Base-by-base conservation (phyloP, 1,140 invertebrate species). In the Zaprionus inermis region DNA sequence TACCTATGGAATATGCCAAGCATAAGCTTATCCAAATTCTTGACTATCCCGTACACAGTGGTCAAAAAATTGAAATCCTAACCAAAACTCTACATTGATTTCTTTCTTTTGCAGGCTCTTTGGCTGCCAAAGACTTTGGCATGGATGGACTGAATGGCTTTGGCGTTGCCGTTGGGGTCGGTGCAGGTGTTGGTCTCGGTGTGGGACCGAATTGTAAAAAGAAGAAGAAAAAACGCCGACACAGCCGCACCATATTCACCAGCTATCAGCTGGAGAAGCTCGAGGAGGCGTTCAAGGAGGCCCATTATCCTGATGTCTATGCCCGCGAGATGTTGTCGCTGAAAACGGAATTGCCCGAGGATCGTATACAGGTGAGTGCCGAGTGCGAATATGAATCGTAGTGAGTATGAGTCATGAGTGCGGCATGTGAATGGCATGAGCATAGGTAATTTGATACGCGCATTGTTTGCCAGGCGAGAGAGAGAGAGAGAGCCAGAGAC, bases 221-320 rank as follows among this genome's bases (percentile, higher is more conserved):
- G 94, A 97, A 98, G 93, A 97, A 98, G 94, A 98, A 98, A 93
- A 97, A 97, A 92, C 94, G 97, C 79, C 95, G 97, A 92, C 97
- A 95, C 96, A 97, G 91, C 20, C 80, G 98, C 93, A 99, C 98
- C 79, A 99, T 99, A 93, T 99, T 99, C 94, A 98, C 98, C 52
- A 98, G 97, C 92, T 98, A 98, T 93, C 98, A 99, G 94, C 94
- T 99, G 93, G 98, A 99, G 93, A 98, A 99, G 94, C 94, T 99
- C 91, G 98, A 99, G 94, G 98, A 98, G 93, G 98, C 98, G 10
- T 99, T 99, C 94, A 99, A 99, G 93, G 98, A 99, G 91, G 98
- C 98, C 65, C 98, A 99, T 93, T 99, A 99, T 93, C 98, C 98
- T 1, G 98, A 99, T 93, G 97, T 99, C 59, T 99, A 99, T 92